Percentiles rank a stretch among this genome's conserved stretches.
These are phyloP conservation scores for Echiichthys vipera DNA, from an alignment of 2,797 vertebrate species.

Conservation along the genomic window DNA sequence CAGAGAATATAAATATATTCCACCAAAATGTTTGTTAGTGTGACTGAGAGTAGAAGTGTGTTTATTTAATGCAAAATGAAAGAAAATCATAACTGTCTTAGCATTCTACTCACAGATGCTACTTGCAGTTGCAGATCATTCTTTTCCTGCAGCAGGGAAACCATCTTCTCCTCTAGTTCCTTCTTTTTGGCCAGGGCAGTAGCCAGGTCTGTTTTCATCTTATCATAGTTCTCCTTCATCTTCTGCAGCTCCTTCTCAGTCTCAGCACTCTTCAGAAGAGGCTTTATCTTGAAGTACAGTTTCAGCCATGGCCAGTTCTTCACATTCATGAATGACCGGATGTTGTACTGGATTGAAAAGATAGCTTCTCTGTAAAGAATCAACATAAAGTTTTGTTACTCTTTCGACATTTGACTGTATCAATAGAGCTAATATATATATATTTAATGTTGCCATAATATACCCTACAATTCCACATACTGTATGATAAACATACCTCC, in stretches of 20 bases:
- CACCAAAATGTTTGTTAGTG: no score
- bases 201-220: conserved; percentile 84
- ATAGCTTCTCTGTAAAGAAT: conserved; percentile 86
- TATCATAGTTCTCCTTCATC: conserved; percentile 90
- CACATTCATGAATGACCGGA: conserved; percentile 91
- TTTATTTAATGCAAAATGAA: no score
- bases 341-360: conserved; percentile 88
- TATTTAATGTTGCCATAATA: no score
- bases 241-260: conserved; percentile 89
- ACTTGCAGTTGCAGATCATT: conserved; percentile 92
- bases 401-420: no score
- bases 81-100: no score
- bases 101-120: conserved; percentile 83
- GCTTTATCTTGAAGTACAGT: conserved; percentile 93
- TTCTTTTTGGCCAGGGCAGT: conserved; percentile 90
- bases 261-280: conserved; percentile 91
- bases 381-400: not conserved
- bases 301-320: conserved; percentile 94
- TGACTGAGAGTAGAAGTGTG: no score
- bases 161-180: conserved; percentile 93
- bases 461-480: not conserved
- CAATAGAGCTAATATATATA: no score
- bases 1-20: no score
- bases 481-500: conserved; percentile 74
- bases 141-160: conserved; percentile 90